These are phyloP conservation scores for Drosophila pectinifera DNA, from an alignment of 1,140 invertebrate species.

Conservation along the genomic window DNA sequence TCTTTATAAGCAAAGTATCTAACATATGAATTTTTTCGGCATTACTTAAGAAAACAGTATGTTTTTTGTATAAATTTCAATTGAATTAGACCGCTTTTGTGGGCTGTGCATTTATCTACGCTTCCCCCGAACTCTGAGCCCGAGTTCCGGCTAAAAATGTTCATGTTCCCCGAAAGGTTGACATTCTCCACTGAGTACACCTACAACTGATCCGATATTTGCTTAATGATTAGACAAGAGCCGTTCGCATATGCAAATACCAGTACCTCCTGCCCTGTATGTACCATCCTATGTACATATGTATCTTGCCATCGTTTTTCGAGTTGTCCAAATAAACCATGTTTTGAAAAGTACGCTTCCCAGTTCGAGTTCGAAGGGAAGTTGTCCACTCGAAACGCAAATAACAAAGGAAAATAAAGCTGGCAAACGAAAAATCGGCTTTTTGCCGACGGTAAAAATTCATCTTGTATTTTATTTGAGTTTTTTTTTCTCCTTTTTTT, in stretches of 20 bases:
- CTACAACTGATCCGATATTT: slow-evolving; percentile 51
- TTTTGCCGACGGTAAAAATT: slow-evolving; percentile 44
- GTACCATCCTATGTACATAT: neutral
- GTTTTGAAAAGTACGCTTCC: slow-evolving; percentile 4
- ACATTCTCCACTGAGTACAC: slow-evolving; percentile 46
- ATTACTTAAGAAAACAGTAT: no score
- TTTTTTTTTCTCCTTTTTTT: slow-evolving; percentile 5
- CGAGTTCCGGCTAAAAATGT: slow-evolving; percentile 26
- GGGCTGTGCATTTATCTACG: neutral
- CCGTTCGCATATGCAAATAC: slow-evolving; percentile 65
- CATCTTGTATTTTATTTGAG: neutral
- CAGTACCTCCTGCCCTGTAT: slow-evolving; percentile 26
- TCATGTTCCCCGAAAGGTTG: slow-evolving; percentile 34
- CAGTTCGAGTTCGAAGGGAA: slow-evolving; percentile 17
- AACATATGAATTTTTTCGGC: no score
- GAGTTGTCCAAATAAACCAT: slow-evolving; percentile 46
- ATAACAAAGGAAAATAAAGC: slow-evolving; percentile 31
- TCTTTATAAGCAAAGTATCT: no score
- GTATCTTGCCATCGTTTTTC: slow-evolving; percentile 16
- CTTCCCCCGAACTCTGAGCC: neutral
- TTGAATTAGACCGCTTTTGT: neutral
- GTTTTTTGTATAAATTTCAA: neutral
- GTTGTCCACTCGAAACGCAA: slow-evolving; percentile 28
- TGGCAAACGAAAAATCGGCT: slow-evolving; percentile 14
- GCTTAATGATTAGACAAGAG: slow-evolving; percentile 73